Conservation (phyloP, 2,888 invertebrate genomes). For the Drosophila kanekoi region DNA sequence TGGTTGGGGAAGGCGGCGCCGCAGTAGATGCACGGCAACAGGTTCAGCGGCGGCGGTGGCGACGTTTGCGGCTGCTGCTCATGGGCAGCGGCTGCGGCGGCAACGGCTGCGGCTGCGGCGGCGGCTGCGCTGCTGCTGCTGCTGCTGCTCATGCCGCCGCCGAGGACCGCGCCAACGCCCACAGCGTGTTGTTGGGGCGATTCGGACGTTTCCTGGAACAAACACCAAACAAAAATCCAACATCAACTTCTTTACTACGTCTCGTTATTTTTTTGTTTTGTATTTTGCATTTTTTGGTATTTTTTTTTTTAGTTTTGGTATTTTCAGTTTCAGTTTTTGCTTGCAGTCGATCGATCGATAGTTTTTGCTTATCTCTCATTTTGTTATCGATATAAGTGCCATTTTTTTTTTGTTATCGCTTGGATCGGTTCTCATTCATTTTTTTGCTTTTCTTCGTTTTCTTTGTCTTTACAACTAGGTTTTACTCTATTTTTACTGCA, state of each 20-base stretch:
- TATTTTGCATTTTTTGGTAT: conserved; percentile 83
- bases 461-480: conserved; percentile 68
- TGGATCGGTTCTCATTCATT: conserved; percentile 62
- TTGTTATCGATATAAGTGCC: conserved; percentile 57
- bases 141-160: conserved; percentile 72
- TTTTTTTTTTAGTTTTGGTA: conserved; percentile 55
- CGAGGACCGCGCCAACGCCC: conserved; percentile 84
- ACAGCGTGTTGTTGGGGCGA: conserved; percentile 89
- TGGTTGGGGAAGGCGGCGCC: conserved; percentile 95
- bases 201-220: conserved; percentile 92
- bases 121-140: conserved; percentile 70
- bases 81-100: conserved; percentile 66
- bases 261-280: conserved; percentile 84
- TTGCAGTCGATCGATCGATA: conserved; percentile 69
- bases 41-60: conserved; percentile 81
- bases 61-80: conserved; percentile 76
- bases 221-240: conserved; percentile 92
- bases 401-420: conserved; percentile 31
- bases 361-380: conserved; percentile 56
- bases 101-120: conserved; percentile 59
- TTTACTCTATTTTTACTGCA: conserved; percentile 29
- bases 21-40: conserved; percentile 95
- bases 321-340: conserved; percentile 76
- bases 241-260: conserved; percentile 92
- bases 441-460: conserved; percentile 75